Conservation (phyloP, 2,797 vertebrate genomes). For the Champsocephalus esox region DNA sequence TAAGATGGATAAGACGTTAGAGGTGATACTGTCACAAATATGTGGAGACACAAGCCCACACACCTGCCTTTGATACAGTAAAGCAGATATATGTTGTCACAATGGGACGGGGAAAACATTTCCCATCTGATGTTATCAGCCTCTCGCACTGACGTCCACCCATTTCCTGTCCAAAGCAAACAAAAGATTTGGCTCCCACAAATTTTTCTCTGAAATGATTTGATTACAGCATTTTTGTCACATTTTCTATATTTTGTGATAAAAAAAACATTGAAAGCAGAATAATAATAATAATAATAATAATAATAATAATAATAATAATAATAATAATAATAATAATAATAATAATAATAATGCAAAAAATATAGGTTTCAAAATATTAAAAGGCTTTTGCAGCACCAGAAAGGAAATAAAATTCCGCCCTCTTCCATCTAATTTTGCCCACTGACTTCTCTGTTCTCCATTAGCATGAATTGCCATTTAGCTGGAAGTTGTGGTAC, state of each 20-base stretch:
- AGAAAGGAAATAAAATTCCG: constrained; percentile 20
- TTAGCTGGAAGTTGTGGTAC: constrained; percentile 4
- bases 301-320: not conserved
- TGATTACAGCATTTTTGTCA: not conserved
- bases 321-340: too few relatives aligned
- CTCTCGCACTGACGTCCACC: constrained; percentile 54
- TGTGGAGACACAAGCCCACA: constrained; percentile 7
- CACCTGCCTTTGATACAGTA: constrained; percentile 20
- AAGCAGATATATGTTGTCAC: constrained; percentile 37
- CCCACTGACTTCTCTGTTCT: not conserved
- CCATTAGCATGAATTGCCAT: not conserved
- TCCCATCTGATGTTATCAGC: constrained; percentile 79
- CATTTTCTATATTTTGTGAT: constrained; percentile 7
- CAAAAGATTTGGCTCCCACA: constrained; percentile 41
- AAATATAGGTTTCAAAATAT: not conserved
- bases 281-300: too few relatives aligned
- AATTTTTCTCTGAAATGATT: not conserved
- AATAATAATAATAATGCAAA: not conserved
- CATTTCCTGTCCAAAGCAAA: constrained; percentile 75
- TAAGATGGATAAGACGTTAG: constrained; percentile 28
- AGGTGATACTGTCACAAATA: constrained; percentile 32
- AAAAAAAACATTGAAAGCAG: too few relatives aligned
- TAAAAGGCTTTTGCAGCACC: not conserved
- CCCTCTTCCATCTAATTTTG: not conserved
- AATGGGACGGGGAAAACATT: constrained; percentile 65